A percentile compares a stretch with the other conserved stretches of the same genome.
phyloP scores from a whole-genome alignment of 53 echinoderm and acorn worm species.

The Paelopatides confundens region DNA sequence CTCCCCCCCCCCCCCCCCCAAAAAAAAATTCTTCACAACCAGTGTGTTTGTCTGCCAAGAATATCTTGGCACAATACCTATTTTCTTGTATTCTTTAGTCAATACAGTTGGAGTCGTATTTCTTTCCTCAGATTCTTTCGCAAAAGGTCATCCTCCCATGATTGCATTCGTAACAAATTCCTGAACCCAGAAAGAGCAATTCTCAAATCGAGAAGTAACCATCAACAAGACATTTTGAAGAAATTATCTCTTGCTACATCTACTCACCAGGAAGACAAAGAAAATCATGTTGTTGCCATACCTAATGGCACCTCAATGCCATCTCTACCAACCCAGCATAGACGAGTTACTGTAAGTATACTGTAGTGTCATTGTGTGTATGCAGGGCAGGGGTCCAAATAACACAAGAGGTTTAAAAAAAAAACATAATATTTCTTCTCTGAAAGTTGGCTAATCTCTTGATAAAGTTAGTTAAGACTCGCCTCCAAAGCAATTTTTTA shows the following conservation, averaged over 20 bases:
- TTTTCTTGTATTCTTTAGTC: too few species aligned
- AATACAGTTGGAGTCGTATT: neutral
- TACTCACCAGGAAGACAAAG: neutral
- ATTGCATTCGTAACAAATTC: neutral
- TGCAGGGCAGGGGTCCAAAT: too few species aligned
- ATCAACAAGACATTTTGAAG: neutral
- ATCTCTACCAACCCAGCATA: neutral
- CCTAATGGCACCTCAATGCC: constrained; percentile 11
- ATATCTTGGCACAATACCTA: neutral
- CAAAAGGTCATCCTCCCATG: neutral
- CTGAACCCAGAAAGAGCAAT: neutral
- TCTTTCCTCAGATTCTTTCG: neutral
- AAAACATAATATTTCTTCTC: too few species aligned
- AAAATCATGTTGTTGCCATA: neutral
- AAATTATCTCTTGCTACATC: neutral
- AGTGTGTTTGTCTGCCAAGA: neutral
- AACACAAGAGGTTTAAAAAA: too few species aligned
- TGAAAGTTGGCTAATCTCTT: too few species aligned
- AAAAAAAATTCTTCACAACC: too few species aligned
- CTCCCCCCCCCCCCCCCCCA: too few species aligned
- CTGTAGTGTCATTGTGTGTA: too few species aligned
- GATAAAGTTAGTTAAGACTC: too few species aligned
- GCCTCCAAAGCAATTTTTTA: too few species aligned
- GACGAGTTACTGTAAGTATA: constrained; percentile 9
- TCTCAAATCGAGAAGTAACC: neutral